Base-by-base conservation (phyloP, 2,888 invertebrate species). In the Cabera pusaria region DNA sequence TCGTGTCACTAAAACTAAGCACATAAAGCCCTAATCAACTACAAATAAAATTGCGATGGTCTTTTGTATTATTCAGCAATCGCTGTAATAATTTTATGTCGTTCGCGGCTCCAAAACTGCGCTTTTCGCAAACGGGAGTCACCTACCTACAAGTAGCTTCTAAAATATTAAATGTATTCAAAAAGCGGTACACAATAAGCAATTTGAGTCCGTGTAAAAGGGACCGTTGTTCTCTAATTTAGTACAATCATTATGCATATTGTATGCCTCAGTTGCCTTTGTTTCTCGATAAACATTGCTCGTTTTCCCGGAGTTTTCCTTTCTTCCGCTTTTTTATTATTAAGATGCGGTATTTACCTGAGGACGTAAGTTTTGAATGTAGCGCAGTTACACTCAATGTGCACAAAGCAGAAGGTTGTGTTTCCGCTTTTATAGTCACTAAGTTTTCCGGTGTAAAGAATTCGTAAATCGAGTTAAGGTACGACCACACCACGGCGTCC, bases 181-280 rank as follows among this genome's bases (percentile, higher is more conserved):
- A 64, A 69, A 80, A 71, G 31, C 52, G 54, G 64, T 59, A 57
- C 55, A 72, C 74, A 77, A 73, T 80, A 81, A 79, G 77, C 77
- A 81, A 80, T 80, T 77, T 69, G 64, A 77, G 73, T 72, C 56
- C 47, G 59, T 69, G 58, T 67, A 75, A 79, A 78, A 70, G 65
- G 72, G 67, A 59, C 69, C 62, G 62, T 71, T 72, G 68, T 70
- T 60, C 61, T 64, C 78, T 81, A 84, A 85, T 83, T 82, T 80
- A 83, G 74, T 78, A 79, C 81, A 78, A 80, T 78, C 79, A 78
- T 81, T 83, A 83, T 84, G 82, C 83, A 84, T 83, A 85, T 80
- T 82, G 78, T 69, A 80, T 68, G 75, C 69, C 65, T 64, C 71
- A 71, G 70, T 75, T 74, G 76, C 69, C 71, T 77, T 76, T 76